These are phyloP conservation scores for Enoplosus armatus DNA, from an alignment of 2,797 vertebrate species.

Conservation along the genomic window DNA sequence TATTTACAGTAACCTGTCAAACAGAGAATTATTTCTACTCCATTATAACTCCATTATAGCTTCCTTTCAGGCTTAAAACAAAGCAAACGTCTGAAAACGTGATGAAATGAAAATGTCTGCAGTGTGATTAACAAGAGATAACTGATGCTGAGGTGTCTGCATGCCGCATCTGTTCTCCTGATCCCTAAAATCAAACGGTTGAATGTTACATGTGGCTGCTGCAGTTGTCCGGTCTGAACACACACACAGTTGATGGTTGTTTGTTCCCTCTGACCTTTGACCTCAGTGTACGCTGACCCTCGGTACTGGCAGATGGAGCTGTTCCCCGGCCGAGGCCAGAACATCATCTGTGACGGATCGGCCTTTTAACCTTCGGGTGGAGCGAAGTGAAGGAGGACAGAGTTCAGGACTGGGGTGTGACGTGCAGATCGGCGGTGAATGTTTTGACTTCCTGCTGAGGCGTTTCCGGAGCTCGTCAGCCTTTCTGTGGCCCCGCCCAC, in stretches of 20 bases:
- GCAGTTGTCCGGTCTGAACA: not conserved
- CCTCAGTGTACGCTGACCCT: slow-evolving; percentile 84
- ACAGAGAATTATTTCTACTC: not conserved
- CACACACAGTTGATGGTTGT: slow-evolving; percentile 3
- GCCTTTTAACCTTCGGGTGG: slow-evolving; percentile 65
- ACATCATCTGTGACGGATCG: slow-evolving; percentile 84
- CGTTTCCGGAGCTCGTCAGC: slow-evolving; percentile 8
- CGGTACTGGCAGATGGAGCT: slow-evolving; percentile 87
- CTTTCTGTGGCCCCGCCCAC: slow-evolving; percentile 49
- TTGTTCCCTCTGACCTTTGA: slow-evolving; percentile 46
- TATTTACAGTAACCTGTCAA: not conserved
- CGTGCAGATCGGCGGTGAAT: slow-evolving; percentile 30
- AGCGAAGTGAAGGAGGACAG: not conserved
- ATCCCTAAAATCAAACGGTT: not conserved
- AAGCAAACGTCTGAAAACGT: not conserved
- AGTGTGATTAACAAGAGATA: not conserved
- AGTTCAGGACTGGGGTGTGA: slow-evolving; percentile 20
- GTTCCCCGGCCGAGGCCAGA: slow-evolving; percentile 83
- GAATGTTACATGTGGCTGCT: not conserved
- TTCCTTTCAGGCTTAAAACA: not conserved
- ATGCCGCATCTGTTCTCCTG: not conserved
- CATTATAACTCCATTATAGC: not conserved
- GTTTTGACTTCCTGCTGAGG: slow-evolving; percentile 38
- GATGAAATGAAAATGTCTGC: not conserved
- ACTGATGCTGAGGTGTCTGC: not conserved